Conservation (phyloP, 1,140 invertebrate species). For the Macrostomum lignano region DNA sequence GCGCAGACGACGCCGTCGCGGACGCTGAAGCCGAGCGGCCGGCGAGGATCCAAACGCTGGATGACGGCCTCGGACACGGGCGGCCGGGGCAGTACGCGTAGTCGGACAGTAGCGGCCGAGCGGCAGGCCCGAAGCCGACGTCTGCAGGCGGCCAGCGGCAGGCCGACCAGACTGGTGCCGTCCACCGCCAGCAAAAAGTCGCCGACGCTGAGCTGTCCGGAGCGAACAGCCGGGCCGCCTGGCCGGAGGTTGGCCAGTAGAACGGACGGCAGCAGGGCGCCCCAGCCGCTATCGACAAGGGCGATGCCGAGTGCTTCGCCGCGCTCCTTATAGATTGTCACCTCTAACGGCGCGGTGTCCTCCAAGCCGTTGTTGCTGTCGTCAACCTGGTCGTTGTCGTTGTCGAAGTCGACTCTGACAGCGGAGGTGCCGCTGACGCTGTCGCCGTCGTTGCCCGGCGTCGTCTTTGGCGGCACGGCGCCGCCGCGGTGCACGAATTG, state of each 20-base stretch:
- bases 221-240: conserved; percentile 64
- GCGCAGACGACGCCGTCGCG: conserved; percentile 89
- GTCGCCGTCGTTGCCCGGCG: too few relatives aligned
- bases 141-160: too few relatives aligned
- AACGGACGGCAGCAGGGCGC: conserved; percentile 92
- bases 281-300: conserved; percentile 97
- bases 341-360: too few relatives aligned
- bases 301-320: conserved; percentile 89
- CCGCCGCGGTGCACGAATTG: too few relatives aligned
- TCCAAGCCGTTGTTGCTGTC: too few relatives aligned
- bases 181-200: conserved; percentile 99
- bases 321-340: conserved; percentile 77
- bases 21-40: conserved; percentile 95
- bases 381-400: too few relatives aligned
- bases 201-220: conserved; percentile 89
- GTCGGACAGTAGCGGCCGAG: conserved; percentile 80
- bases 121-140: too few relatives aligned
- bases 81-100: conserved; percentile 90
- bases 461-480: too few relatives aligned
- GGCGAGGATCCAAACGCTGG: conserved; percentile 89
- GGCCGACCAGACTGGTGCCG: conserved; percentile 71
- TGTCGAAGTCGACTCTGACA: too few relatives aligned
- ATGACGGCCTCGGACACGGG: conserved; percentile 99
- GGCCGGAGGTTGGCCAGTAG: conserved; percentile 89
- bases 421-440: too few relatives aligned